phyloP scores from a whole-genome alignment of 2,797 vertebrate genomes.

The Buphagus erythrorhynchus region DNA sequence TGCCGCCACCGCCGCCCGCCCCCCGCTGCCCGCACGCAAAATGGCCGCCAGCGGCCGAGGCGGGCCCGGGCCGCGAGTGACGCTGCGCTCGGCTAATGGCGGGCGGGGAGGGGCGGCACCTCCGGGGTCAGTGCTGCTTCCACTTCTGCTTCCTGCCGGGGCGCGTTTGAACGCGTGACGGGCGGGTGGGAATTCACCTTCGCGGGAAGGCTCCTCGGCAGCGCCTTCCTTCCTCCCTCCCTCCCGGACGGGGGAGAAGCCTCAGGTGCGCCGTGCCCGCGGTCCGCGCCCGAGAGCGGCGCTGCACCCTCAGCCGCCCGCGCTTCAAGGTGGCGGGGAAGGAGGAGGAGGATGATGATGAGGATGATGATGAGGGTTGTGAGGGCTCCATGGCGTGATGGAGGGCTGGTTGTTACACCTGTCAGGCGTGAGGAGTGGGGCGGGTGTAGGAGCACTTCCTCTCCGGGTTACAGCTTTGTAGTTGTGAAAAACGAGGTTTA shows the following conservation, averaged over 20 bases:
- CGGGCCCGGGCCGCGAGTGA: neutral
- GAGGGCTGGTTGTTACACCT: accelerated
- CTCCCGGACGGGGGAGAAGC: accelerated
- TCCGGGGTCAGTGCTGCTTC: neutral
- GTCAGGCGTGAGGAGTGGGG: too few species aligned
- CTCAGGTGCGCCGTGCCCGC: accelerated
- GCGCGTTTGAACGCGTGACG: accelerated
- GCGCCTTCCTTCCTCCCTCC: accelerated
- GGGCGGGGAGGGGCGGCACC: accelerated
- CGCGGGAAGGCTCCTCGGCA: accelerated
- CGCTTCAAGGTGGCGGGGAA: neutral
- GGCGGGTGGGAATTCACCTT: accelerated
- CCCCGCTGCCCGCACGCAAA: neutral
- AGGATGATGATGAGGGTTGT: neutral
- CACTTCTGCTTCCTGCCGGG: accelerated
- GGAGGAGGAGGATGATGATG: neutral
- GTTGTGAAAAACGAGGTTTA: too few species aligned
- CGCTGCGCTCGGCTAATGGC: neutral
- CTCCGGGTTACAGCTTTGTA: too few species aligned
- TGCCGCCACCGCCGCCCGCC: neutral
- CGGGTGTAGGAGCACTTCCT: accelerated
- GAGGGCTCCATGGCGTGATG: accelerated
- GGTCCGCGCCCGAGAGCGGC: accelerated
- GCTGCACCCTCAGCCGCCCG: accelerated
- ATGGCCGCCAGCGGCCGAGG: neutral